Percentiles rank a stretch among this genome's conserved stretches.
phyloP scores from a whole-genome alignment of 2,888 invertebrate genomes.

The Hypsopygia costalis region DNA sequence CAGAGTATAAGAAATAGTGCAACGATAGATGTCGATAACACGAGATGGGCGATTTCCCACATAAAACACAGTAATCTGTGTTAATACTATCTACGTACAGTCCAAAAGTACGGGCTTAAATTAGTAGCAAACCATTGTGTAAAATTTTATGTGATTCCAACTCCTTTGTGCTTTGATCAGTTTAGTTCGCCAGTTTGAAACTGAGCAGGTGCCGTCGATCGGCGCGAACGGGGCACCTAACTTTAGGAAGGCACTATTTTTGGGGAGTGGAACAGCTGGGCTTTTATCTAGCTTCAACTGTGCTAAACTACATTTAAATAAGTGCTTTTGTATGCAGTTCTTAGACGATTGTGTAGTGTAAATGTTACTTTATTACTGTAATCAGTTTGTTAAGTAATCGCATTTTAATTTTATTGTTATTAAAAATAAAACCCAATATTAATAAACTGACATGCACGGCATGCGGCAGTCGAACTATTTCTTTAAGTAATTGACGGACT shows the following conservation, averaged over 20 bases:
- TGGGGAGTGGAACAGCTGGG: slow-evolving; percentile 12
- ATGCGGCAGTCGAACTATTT: no score
- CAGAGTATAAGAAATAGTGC: no score
- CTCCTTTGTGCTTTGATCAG: slow-evolving; percentile 47
- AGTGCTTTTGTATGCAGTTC: neutral
- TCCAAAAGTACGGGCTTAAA: slow-evolving; percentile 2
- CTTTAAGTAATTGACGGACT: no score
- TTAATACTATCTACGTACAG: no score
- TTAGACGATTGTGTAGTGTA: neutral
- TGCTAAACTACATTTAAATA: neutral
- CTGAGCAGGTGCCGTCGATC: slow-evolving; percentile 38
- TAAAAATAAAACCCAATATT: no score
- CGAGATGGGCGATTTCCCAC: no score
- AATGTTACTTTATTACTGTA: no score
- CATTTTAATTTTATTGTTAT: no score
- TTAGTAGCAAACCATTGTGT: slow-evolving; percentile 2
- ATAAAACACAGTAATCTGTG: no score
- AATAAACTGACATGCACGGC: no score
- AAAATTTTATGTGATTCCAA: slow-evolving; percentile 32
- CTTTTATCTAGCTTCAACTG: neutral
- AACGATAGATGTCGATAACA: no score
- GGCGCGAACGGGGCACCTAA: neutral
- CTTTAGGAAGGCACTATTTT: slow-evolving; percentile 13
- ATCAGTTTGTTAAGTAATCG: no score
- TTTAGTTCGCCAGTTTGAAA: slow-evolving; percentile 38